Evolutionary conservation across 2,113 vertebrate species (phyloP).

Genomic region (Sylvilagus bachmani): DNA sequence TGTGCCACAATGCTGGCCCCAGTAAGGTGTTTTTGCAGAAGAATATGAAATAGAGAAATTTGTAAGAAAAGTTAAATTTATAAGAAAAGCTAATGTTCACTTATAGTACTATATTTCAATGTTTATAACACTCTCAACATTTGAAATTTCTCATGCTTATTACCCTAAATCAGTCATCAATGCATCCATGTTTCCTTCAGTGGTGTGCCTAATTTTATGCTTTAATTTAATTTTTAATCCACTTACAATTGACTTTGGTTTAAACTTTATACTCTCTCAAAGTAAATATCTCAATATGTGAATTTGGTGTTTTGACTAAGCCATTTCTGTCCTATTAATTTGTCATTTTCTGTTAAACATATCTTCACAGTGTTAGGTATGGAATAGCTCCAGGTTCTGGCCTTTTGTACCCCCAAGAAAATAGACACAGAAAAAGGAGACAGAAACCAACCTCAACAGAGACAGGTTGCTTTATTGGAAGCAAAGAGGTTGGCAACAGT

Average conservation of each 20-base stretch:
- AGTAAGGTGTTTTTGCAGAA: background rate
- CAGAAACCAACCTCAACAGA: too few species aligned
- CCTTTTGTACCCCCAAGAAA: too few species aligned
- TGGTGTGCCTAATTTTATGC: background rate
- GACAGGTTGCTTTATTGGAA: too few species aligned
- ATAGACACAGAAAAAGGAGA: too few species aligned
- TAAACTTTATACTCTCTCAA: background rate
- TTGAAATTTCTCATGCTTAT: background rate
- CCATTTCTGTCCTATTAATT: background rate
- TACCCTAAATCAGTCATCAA: background rate
- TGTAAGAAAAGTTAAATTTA: background rate
- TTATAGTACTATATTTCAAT: background rate
- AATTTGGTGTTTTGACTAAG: background rate
- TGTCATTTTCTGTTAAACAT: background rate
- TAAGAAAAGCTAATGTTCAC: background rate
- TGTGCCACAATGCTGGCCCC: too few species aligned
- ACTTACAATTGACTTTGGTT: too few species aligned
- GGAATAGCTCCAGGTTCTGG: too few species aligned
- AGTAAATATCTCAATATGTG: background rate
- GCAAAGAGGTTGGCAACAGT: too few species aligned
- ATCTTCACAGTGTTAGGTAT: background rate
- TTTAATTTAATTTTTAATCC: background rate
- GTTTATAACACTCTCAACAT: slow-evolving; percentile 10
- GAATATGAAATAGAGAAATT: background rate
- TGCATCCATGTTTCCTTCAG: background rate